These are phyloP conservation scores for Drosophila asahinai DNA, from an alignment of 1,140 invertebrate species.

Conservation along the genomic window DNA sequence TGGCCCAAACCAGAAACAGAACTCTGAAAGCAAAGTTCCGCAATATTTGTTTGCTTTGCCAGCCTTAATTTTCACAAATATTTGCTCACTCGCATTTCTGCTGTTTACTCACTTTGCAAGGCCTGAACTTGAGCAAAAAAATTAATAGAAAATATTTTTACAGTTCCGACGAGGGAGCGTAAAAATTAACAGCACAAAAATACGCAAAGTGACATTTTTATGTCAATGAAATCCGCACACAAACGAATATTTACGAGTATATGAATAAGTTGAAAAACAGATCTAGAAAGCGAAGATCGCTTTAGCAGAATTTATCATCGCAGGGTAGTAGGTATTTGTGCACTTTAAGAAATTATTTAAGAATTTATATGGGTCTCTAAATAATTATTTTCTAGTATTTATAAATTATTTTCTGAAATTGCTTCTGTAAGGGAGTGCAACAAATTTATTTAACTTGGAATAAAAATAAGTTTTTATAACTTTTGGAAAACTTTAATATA, in stretches of 20 bases:
- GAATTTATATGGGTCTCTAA: background rate
- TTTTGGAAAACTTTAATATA: too few species aligned
- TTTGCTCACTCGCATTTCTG: constrained; percentile 43
- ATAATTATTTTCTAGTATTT: background rate
- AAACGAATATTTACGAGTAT: constrained; percentile 28
- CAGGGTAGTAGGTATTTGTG: constrained; percentile 1
- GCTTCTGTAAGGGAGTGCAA: too few species aligned
- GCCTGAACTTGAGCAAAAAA: constrained; percentile 55
- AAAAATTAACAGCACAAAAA: constrained; percentile 18
- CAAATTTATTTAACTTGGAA: too few species aligned
- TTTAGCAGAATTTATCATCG: constrained; percentile 56
- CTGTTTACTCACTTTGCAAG: constrained; percentile 18
- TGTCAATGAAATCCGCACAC: constrained; percentile 73
- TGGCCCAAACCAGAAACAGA: constrained; percentile 27
- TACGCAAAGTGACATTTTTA: constrained; percentile 71
- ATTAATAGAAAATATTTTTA: constrained; percentile 71
- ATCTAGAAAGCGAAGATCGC: constrained; percentile 30
- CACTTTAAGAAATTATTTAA: background rate
- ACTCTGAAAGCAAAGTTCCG: constrained; percentile 49
- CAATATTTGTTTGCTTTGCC: constrained; percentile 61
- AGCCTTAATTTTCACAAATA: constrained; percentile 74
- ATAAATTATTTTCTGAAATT: too few species aligned
- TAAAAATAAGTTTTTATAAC: too few species aligned
- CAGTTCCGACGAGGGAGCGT: constrained; percentile 15
- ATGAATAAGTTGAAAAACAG: constrained; percentile 10